Evolutionary conservation across 2,888 invertebrate species (phyloP).

Genomic region (Homarus gammarus): DNA sequence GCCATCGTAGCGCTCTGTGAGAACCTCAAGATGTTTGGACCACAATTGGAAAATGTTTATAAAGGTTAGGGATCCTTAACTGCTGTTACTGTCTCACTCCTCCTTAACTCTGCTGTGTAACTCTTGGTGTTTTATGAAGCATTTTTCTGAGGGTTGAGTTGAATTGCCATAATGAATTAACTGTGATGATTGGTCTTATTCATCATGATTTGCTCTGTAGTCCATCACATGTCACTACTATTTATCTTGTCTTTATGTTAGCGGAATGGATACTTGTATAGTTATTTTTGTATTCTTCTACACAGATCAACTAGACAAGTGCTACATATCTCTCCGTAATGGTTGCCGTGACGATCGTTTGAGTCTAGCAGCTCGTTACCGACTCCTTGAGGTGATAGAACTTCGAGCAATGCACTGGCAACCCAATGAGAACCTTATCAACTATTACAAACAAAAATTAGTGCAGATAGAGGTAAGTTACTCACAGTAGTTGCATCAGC

Average conservation of each 20-base stretch:
- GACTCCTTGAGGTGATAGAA: conserved; percentile 94
- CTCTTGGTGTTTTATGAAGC: no score
- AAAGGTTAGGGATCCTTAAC: conserved; percentile 70
- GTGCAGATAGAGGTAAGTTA: conserved; percentile 79
- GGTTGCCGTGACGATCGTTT: conserved; percentile 92
- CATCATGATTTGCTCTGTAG: background rate
- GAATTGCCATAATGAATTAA: no score
- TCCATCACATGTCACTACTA: no score
- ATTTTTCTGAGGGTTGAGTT: no score
- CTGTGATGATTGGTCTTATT: no score
- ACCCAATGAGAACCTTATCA: conserved; percentile 89
- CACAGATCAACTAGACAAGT: conserved; percentile 75
- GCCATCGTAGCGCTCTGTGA: conserved; percentile 74
- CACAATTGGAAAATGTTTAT: conserved; percentile 75
- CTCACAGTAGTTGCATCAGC: background rate
- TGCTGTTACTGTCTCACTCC: no score
- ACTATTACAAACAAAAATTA: conserved; percentile 85
- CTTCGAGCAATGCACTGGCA: conserved; percentile 90
- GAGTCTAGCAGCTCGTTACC: conserved; percentile 90
- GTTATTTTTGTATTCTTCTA: no score
- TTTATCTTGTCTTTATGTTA: no score
- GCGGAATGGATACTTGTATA: no score
- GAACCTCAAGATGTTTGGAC: conserved; percentile 76
- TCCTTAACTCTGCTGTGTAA: no score
- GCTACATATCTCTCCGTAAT: conserved; percentile 88